Base-by-base conservation (phyloP, 2,888 invertebrate genomes). In the Nemapogon koenigi region DNA sequence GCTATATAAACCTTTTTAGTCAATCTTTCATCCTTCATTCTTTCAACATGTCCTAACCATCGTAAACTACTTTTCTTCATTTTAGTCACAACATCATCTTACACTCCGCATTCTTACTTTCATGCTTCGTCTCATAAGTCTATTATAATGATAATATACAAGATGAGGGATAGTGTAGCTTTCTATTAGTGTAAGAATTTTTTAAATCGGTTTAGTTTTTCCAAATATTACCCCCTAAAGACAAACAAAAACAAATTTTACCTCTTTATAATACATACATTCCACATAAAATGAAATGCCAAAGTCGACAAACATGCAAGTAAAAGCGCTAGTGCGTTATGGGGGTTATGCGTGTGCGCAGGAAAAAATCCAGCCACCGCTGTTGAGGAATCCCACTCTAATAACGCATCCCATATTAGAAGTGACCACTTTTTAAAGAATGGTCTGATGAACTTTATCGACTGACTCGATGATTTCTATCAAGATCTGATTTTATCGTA, bases 401-500 rank as follows among this genome's bases (percentile, higher is more conserved):
- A 33, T 33, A 33, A 33, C 19, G n/a, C 13, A 33, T 18, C n/a
- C 33, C 7, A 33, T 33, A 19, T 19, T 16, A 33, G 33, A 16
- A 2, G 19, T 19, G 18, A 2, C 33, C 4, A 19, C 15, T 33
- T 33, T 33, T 33, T 33, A 33, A 19, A 19, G 19, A 19, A 19
- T 19, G 33, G 33, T 33, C 33, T 19, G 33, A 33, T 19, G 19
- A 33, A 19, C 33, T 19, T 19, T 33, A 16, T 19, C 18, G 33
- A 19, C n/a, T 13, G 33, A n/a, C 14, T 19, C 13, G 33, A 13
- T 33, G 19, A n/a, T n/a, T n/a, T n/a, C n/a, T n/a, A n/a, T n/a
- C n/a, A 19, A 33, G 33, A 33, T 33, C 18, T 33, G 19, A 33
- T 33, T 33, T 31, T 19, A n/a, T n/a, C n/a, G n/a, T n/a, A n/a